These are phyloP conservation scores for Gobio gobio DNA, from an alignment of 2,113 vertebrate genomes.

Conservation along the genomic window DNA sequence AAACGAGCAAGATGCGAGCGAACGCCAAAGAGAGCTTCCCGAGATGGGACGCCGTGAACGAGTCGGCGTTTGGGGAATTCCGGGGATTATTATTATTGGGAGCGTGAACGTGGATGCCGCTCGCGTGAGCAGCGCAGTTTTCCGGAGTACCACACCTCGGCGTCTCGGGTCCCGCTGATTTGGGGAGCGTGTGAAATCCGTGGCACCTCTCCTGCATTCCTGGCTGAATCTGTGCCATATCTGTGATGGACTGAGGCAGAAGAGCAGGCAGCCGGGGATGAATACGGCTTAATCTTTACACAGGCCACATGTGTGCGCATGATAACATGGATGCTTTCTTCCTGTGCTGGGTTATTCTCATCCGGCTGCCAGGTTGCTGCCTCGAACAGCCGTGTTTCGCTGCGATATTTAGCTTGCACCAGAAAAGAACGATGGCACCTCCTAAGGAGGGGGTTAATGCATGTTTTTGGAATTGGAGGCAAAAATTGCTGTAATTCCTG, in stretches of 20 bases:
- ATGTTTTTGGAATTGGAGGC: slow-evolving; percentile 76
- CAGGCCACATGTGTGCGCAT: slow-evolving; percentile 83
- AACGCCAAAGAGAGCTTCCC: not conserved
- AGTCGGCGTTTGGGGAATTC: slow-evolving; percentile 61
- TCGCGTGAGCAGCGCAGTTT: not conserved
- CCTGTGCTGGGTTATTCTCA: slow-evolving; percentile 72
- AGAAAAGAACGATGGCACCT: slow-evolving; percentile 72
- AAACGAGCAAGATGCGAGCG: not conserved
- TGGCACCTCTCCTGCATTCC: slow-evolving; percentile 77
- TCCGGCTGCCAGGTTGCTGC: slow-evolving; percentile 81
- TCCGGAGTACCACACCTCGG: slow-evolving; percentile 60
- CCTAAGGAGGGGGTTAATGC: slow-evolving; percentile 81
- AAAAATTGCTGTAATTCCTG: slow-evolving; percentile 75
- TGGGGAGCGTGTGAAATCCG: slow-evolving; percentile 77
- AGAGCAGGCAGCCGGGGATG: slow-evolving; percentile 81
- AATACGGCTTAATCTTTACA: slow-evolving; percentile 85
- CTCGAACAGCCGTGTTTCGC: slow-evolving; percentile 75
- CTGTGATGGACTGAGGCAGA: slow-evolving; percentile 82
- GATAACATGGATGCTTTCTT: slow-evolving; percentile 84
- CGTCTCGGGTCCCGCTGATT: slow-evolving; percentile 72
- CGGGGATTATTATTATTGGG: slow-evolving; percentile 61
- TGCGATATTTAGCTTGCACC: slow-evolving; percentile 77
- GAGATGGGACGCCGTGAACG: slow-evolving; percentile 55
- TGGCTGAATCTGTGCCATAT: slow-evolving; percentile 81
- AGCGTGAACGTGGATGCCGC: slow-evolving; percentile 21